Conservation (phyloP, 2,797 vertebrate genomes). For the Galago senegalensis region DNA sequence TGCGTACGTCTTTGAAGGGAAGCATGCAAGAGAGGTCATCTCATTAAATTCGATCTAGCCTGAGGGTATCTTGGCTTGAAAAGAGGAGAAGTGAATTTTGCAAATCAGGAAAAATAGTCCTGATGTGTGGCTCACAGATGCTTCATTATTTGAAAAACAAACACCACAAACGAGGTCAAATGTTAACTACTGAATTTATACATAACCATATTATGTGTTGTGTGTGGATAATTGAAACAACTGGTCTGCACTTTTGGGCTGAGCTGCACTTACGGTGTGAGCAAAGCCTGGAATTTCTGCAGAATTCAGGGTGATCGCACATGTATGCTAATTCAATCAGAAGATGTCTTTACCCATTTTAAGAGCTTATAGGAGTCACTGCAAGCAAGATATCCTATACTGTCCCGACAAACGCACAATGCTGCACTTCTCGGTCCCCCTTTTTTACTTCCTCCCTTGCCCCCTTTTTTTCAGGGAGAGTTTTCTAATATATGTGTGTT, state of each 20-base stretch:
- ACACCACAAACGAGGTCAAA: slow-evolving; percentile 41
- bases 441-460: background rate
- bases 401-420: background rate
- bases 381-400: background rate
- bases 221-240: slow-evolving; percentile 18
- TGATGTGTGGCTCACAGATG: slow-evolving; percentile 52
- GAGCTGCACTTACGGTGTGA: background rate
- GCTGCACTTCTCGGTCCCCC: background rate
- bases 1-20: slow-evolving; percentile 55
- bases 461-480: background rate
- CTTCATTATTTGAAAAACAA: slow-evolving; percentile 69
- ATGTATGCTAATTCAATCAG: background rate
- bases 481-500: background rate
- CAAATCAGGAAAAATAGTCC: slow-evolving; percentile 59
- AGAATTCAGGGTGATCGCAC: background rate
- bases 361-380: background rate
- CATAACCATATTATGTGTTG: background rate
- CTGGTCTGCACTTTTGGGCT: background rate
- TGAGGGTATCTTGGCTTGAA: slow-evolving; percentile 38
- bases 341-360: background rate
- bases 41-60: slow-evolving; percentile 74
- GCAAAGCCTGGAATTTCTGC: background rate
- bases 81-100: slow-evolving; percentile 58
- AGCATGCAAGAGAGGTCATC: slow-evolving; percentile 62
- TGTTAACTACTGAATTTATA: slow-evolving; percentile 70